These are phyloP conservation scores for silkworm (Bombyx mori) DNA, from an alignment of 1,140 invertebrate species.

Conservation along the genomic window DNA sequence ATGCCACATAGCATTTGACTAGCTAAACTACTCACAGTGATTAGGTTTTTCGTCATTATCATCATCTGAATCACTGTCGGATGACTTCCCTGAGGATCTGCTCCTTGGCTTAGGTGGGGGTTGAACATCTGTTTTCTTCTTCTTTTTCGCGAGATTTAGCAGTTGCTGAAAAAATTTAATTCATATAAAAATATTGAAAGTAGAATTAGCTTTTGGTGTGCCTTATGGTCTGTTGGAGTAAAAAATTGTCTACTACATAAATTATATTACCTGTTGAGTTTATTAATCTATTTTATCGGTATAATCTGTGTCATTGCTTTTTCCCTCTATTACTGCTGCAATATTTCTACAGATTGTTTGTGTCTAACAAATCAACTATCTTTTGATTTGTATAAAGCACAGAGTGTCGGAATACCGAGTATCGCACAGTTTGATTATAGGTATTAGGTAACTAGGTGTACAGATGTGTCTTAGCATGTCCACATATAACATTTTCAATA, in stretches of 20 bases:
- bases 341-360: no score
- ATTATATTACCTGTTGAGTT: no score
- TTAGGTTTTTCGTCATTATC: slow-evolving; percentile 65
- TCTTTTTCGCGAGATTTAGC: slow-evolving; percentile 88
- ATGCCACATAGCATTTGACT: neutral
- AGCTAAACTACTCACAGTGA: slow-evolving; percentile 14
- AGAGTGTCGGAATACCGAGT: no score
- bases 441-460: no score
- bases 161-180: slow-evolving; percentile 80
- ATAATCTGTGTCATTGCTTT: no score
- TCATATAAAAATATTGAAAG: neutral
- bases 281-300: no score
- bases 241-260: neutral
- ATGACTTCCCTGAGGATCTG: slow-evolving; percentile 71
- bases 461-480: no score
- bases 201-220: no score
- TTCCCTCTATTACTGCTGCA: no score
- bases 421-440: no score
- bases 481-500: neutral
- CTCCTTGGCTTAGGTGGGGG: slow-evolving; percentile 54
- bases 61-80: slow-evolving; percentile 71
- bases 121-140: slow-evolving; percentile 74
- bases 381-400: no score
- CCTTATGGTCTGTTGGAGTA: neutral
- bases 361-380: no score